Conservation (phyloP, 2,888 invertebrate species). For the Orchesella flavescens region DNA sequence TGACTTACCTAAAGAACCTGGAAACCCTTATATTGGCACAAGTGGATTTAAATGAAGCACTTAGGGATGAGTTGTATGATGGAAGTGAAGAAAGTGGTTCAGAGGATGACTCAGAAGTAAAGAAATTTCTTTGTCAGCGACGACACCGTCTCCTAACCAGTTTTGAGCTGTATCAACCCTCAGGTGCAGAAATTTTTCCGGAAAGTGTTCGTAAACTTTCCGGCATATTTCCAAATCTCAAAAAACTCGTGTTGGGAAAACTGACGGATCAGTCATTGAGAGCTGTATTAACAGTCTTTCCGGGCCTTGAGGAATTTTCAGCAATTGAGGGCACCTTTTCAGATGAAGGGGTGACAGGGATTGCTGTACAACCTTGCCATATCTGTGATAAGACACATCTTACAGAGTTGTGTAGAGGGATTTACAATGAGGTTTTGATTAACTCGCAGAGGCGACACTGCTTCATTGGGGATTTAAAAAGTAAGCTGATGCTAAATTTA, state of each 20-base stretch:
- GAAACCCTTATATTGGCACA: slow-evolving; percentile 58
- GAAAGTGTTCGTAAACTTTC: slow-evolving; percentile 52
- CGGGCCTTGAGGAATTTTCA: slow-evolving; percentile 57
- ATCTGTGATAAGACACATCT: slow-evolving; percentile 60
- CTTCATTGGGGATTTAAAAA: slow-evolving; percentile 54
- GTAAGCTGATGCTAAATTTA: too few species aligned
- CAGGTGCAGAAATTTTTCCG: slow-evolving; percentile 54
- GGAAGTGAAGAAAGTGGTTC: neutral
- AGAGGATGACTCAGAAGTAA: slow-evolving; percentile 7
- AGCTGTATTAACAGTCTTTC: slow-evolving; percentile 55
- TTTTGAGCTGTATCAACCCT: slow-evolving; percentile 62
- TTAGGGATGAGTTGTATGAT: slow-evolving; percentile 24
- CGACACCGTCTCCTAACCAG: slow-evolving; percentile 21
- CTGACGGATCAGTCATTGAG: slow-evolving; percentile 56
- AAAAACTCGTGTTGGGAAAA: slow-evolving; percentile 59
- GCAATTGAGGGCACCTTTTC: slow-evolving; percentile 64
- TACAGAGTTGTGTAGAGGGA: slow-evolving; percentile 55
- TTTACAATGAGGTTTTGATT: slow-evolving; percentile 59
- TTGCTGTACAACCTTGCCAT: slow-evolving; percentile 54
- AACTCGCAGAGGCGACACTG: slow-evolving; percentile 51
- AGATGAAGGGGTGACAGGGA: slow-evolving; percentile 60
- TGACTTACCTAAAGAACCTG: slow-evolving; percentile 47
- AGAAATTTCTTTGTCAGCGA: slow-evolving; percentile 1
- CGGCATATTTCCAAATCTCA: slow-evolving; percentile 55
- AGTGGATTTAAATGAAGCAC: slow-evolving; percentile 61